Evolutionary conservation across 2,888 invertebrate species (phyloP).

Genomic region (Phanerotoma sp.): DNA sequence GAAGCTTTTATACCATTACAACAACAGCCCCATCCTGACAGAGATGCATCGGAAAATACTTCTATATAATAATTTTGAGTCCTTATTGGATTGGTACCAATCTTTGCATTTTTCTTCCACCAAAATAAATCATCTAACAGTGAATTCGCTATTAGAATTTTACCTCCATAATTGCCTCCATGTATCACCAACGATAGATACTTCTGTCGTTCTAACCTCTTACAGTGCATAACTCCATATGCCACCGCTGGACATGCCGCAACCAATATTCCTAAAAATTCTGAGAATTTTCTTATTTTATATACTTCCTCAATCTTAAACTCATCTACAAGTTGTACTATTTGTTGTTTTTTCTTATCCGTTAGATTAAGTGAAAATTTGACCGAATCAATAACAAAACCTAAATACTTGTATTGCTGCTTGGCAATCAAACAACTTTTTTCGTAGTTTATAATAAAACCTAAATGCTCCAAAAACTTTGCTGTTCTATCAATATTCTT

Average conservation of each 20-base stretch:
- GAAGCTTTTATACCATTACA: conserved; percentile 8
- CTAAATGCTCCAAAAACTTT: neutral
- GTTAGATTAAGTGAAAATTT: neutral
- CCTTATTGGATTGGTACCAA: conserved; percentile 8
- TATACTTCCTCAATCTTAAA: neutral
- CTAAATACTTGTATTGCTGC: neutral
- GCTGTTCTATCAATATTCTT: neutral
- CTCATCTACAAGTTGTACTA: neutral
- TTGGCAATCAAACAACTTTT: neutral
- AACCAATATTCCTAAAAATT: conserved; percentile 17
- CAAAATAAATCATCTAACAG: conserved; percentile 10
- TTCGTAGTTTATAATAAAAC: neutral
- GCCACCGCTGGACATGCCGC: conserved; percentile 17
- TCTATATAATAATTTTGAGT: conserved; percentile 3
- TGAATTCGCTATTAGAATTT: neutral
- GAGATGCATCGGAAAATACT: conserved; percentile 25
- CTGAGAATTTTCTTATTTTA: neutral
- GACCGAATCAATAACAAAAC: neutral
- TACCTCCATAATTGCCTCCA: conserved; percentile 12
- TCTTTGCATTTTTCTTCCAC: conserved; percentile 11
- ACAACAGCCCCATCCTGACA: conserved; percentile 22
- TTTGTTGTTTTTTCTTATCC: neutral
- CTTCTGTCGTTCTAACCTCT: conserved; percentile 14
- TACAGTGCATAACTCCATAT: conserved; percentile 18
- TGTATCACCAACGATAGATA: conserved; percentile 15